Conservation (phyloP, 2,797 vertebrate species). For the Poecilia picta region DNA sequence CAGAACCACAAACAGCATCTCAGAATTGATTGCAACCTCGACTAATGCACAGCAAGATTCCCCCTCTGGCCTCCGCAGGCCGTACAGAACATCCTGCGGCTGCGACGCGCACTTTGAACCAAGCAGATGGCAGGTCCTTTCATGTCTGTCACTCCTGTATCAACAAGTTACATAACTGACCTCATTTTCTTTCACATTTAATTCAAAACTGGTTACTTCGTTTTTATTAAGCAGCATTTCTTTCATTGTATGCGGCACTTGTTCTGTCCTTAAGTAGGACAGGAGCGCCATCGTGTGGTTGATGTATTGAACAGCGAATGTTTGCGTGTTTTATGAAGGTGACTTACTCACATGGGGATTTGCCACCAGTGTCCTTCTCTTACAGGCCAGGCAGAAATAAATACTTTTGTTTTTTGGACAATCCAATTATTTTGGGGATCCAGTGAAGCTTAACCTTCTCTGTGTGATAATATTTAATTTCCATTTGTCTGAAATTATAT, state of each 20-base stretch:
- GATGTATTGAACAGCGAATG: constrained; percentile 4
- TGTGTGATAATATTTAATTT: background rate
- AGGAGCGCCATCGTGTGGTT: constrained; percentile 56
- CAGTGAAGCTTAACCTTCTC: background rate
- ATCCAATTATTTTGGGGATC: background rate
- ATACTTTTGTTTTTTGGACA: background rate
- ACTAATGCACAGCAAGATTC: constrained; percentile 6
- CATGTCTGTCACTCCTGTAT: background rate
- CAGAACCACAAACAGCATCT: constrained; percentile 7
- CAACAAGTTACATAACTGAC: background rate
- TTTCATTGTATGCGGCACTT: background rate
- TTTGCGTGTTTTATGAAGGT: background rate
- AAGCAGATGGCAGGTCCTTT: background rate
- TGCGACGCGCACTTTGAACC: background rate
- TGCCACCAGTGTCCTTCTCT: background rate
- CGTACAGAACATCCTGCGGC: constrained; percentile 5
- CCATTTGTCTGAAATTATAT: background rate
- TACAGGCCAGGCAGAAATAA: background rate
- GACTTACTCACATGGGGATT: background rate
- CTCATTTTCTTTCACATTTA: constrained; percentile 8
- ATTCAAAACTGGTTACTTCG: background rate
- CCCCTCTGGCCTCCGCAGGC: background rate
- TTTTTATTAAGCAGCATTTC: background rate
- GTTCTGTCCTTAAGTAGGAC: background rate
- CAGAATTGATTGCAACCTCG: background rate